Evolutionary conservation across 2,797 vertebrate species (phyloP).

Genomic region (Anguilla anguilla): DNA sequence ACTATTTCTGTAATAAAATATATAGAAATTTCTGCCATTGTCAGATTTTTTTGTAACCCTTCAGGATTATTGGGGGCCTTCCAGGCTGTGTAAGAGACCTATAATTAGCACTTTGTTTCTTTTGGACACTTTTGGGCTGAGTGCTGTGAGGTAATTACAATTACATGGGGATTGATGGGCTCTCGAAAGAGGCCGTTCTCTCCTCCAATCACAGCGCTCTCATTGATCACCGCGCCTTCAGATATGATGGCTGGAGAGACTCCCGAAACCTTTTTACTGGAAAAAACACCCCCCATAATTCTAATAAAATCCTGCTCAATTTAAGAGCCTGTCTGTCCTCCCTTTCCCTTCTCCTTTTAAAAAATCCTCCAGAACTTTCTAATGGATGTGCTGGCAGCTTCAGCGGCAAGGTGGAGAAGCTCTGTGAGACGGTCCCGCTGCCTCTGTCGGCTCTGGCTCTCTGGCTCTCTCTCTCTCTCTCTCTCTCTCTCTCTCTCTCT

Average conservation of each 20-base stretch:
- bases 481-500: neutral
- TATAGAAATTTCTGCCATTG: neutral
- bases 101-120: conserved; percentile 37
- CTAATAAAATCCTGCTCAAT: conserved; percentile 31
- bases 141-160: conserved; percentile 46
- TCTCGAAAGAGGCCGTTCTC: neutral
- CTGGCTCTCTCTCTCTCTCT: neutral
- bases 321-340: conserved; percentile 31
- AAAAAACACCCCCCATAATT: conserved; percentile 40
- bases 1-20: neutral
- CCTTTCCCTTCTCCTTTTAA: conserved; percentile 22
- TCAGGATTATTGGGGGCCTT: conserved; percentile 29
- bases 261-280: conserved; percentile 38
- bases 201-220: conserved; percentile 30
- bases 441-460: neutral
- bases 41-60: neutral
- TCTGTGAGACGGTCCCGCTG: neutral
- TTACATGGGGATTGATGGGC: conserved; percentile 19
- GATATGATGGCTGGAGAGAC: conserved; percentile 40
- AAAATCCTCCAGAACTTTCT: conserved; percentile 32
- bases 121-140: conserved; percentile 43
- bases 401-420: neutral
- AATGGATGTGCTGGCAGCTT: conserved; percentile 41
- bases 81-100: conserved; percentile 46
- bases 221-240: conserved; percentile 46